Evolutionary conservation across 2,888 invertebrate genomes (phyloP).

Genomic region (Acheta domesticus): DNA sequence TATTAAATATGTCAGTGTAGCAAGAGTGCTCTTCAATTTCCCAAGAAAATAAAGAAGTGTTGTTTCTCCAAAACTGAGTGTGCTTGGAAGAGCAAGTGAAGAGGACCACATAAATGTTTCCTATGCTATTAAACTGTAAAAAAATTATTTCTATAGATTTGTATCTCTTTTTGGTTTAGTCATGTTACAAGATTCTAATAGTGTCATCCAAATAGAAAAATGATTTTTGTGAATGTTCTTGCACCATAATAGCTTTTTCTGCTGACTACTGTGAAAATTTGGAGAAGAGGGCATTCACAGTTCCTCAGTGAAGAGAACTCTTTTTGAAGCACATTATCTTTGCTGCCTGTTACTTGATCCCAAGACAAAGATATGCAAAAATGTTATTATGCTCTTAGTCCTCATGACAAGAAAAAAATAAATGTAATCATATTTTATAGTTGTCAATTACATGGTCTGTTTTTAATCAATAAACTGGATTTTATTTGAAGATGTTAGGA

Average conservation of each 20-base stretch:
- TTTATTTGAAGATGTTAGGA: not conserved
- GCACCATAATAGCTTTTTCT: constrained; percentile 9
- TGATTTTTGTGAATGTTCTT: not conserved
- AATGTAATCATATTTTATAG: constrained; percentile 4
- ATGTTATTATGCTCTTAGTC: not conserved
- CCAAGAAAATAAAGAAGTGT: not conserved
- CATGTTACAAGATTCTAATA: not conserved
- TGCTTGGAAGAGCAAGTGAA: constrained; percentile 2
- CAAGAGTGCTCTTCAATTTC: constrained; percentile 19
- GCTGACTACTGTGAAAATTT: not conserved
- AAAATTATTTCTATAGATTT: constrained; percentile 2
- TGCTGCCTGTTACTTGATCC: constrained; percentile 2
- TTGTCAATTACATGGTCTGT: constrained; percentile 18
- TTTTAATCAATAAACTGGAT: constrained; percentile 3
- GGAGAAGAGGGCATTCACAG: not conserved
- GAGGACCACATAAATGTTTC: constrained; percentile 18
- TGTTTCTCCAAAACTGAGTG: not conserved
- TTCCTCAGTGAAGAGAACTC: not conserved
- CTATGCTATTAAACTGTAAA: constrained; percentile 11
- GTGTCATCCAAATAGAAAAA: constrained; percentile 1
- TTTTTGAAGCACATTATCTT: not conserved
- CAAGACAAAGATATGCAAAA: constrained; percentile 6
- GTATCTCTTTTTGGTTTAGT: constrained; percentile 3
- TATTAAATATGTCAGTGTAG: constrained; percentile 30
- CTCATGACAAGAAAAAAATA: constrained; percentile 4